Evolutionary conservation across 53 echinoderm and acorn worm genomes (phyloP).

Genomic region (Arbacia lixula): DNA sequence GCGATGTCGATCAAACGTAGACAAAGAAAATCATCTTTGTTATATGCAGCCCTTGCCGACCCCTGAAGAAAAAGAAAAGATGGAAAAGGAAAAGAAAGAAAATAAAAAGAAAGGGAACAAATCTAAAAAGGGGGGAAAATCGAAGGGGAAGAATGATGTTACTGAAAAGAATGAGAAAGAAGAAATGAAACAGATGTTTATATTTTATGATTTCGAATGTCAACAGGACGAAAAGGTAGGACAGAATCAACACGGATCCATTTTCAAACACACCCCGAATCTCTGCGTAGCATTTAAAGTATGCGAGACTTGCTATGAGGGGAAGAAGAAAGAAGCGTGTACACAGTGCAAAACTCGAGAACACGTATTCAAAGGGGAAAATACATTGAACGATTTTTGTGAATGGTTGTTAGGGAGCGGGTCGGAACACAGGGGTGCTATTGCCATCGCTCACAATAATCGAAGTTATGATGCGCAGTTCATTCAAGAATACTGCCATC

Average conservation of each 20-base stretch:
- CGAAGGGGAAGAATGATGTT: background rate
- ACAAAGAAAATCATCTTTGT: background rate
- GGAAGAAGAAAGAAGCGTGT: background rate
- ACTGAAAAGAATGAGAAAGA: background rate
- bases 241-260: background rate
- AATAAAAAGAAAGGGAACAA: no score
- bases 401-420: conserved; percentile 27
- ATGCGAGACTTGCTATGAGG: conserved; percentile 6
- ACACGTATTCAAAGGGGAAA: conserved; percentile 27
- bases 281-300: conserved; percentile 47
- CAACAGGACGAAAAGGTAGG: conserved; percentile 16
- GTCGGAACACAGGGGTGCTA: background rate
- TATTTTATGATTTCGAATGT: conserved; percentile 64
- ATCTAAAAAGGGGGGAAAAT: background rate
- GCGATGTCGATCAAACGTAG: background rate
- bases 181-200: background rate
- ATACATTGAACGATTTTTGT: conserved; percentile 20
- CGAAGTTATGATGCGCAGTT: conserved; percentile 42
- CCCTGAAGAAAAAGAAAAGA: background rate
- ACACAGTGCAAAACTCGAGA: conserved; percentile 6
- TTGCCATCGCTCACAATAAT: conserved; percentile 52
- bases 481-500: conserved; percentile 12
- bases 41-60: background rate
- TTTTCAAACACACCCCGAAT: conserved; percentile 43
- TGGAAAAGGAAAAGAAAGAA: no score